These are phyloP conservation scores for Martes flavigula DNA, from an alignment of 2,797 vertebrate species.

Conservation along the genomic window DNA sequence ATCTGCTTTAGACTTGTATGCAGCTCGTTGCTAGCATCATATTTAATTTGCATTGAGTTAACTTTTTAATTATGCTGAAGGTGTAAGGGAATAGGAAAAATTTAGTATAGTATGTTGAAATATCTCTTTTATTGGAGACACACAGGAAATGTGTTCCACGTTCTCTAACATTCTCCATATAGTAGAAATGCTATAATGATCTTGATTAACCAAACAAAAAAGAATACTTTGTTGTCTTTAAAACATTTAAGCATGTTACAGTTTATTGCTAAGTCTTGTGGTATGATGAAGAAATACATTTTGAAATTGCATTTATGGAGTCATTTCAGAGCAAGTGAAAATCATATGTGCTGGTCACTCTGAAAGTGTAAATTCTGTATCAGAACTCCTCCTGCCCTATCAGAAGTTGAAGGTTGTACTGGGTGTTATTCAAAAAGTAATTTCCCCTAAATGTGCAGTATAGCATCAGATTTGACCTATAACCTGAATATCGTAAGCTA, in stretches of 20 bases:
- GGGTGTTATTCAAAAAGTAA: slow-evolving; percentile 78
- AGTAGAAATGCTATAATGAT: slow-evolving; percentile 25
- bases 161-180: slow-evolving; percentile 10
- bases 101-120: not conserved
- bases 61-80: slow-evolving; percentile 65
- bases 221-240: slow-evolving; percentile 8
- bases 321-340: slow-evolving; percentile 56
- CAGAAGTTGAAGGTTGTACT: slow-evolving; percentile 77
- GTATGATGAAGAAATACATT: slow-evolving; percentile 24
- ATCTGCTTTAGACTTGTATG: slow-evolving; percentile 47
- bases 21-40: slow-evolving; percentile 59
- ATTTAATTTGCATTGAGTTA: slow-evolving; percentile 61
- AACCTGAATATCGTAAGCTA: slow-evolving; percentile 35
- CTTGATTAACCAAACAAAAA: slow-evolving; percentile 25
- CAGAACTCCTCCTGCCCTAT: slow-evolving; percentile 75
- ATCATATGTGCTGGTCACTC: slow-evolving; percentile 34
- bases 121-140: slow-evolving; percentile 44
- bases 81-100: slow-evolving; percentile 30
- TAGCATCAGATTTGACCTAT: slow-evolving; percentile 77
- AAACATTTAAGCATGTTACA: not conserved
- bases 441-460: slow-evolving; percentile 80
- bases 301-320: slow-evolving; percentile 33
- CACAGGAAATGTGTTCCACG: not conserved
- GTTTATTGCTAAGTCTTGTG: slow-evolving; percentile 38
- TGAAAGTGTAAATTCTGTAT: slow-evolving; percentile 36